Percentiles rank a stretch among this genome's conserved stretches.
Evolutionary conservation across 1,140 invertebrate species (phyloP).

Genomic region (Ectropis grisescens): DNA sequence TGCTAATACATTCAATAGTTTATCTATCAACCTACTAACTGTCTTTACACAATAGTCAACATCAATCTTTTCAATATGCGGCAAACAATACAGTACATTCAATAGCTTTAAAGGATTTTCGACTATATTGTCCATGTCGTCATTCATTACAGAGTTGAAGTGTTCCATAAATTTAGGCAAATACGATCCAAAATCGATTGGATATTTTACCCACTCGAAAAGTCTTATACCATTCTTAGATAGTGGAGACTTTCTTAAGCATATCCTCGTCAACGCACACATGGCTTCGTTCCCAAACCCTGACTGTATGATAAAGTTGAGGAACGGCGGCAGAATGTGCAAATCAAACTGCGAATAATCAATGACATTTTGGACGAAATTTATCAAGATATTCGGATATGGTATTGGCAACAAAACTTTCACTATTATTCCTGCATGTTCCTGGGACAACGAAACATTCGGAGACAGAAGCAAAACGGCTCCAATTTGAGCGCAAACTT

Average conservation of each 20-base stretch:
- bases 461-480: conserved; percentile 73
- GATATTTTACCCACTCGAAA: conserved; percentile 75
- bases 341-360: conserved; percentile 80
- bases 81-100: conserved; percentile 72
- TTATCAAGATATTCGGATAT: conserved; percentile 70
- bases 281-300: conserved; percentile 70
- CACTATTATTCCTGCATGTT: conserved; percentile 76
- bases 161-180: conserved; percentile 41
- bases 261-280: conserved; percentile 76
- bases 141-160: conserved; percentile 34
- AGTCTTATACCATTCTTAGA: conserved; percentile 72
- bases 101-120: conserved; percentile 62
- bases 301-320: conserved; percentile 73
- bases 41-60: conserved; percentile 32
- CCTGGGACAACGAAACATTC: conserved; percentile 76
- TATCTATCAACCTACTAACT: conserved; percentile 33
- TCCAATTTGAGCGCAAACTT: conserved; percentile 70
- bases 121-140: conserved; percentile 41
- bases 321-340: conserved; percentile 78
- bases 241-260: conserved; percentile 76
- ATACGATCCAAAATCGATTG: conserved; percentile 72
- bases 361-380: conserved; percentile 76
- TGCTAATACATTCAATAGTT: conserved; percentile 34
- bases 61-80: conserved; percentile 71
- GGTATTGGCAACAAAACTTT: conserved; percentile 72